Base-by-base conservation (phyloP, 2,113 vertebrate genomes). In the Rhabdornis inornatus region DNA sequence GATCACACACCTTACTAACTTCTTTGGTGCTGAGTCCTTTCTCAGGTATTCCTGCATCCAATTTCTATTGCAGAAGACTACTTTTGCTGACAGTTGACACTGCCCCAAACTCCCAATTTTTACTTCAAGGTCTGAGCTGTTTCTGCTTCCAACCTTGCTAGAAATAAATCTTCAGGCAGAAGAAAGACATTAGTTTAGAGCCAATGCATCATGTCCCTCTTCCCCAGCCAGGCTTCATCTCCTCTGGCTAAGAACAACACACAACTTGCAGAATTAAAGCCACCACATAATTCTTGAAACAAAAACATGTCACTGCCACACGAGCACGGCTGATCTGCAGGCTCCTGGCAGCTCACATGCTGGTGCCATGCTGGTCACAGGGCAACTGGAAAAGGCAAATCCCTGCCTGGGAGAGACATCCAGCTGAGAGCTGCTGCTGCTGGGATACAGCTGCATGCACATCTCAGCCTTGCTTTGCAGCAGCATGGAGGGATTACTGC, bases 251-350 rank as follows among this genome's bases (percentile, higher is more conserved):
- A 79, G 35, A 90, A 45, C 66, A 31, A 88, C 9, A 6, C 61
- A 50, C 75, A 79, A 25, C 52, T 75, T 49, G 57, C 66, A 88
- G 47, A 92, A 79, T 42, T 37, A 71, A 83, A 95, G 47, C 61
- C 42, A 79, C 33, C 13, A 13, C 14, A 4, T 64, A 83, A 83
- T 37, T 91, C 80, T 68, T 63, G n/a, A 68, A 66, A 71, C 47
- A 93, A 87, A 79, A 79, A 59, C 1, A 9, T 40, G 69, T 63
- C 81, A 13, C 77, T 8, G 13, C 40, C 84, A 80, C 9, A 9
- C 0, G 4, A 83, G 69, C 74, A 23, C 0, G 0, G 56, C 65
- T 65, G 60, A 71, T 76, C 66, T 2, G 4, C 2, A 9, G 87
- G 65, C 39, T 90, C 39, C 57, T 71, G 89, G 61, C 61, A 47